These are phyloP conservation scores for Strix occidentalis DNA, from an alignment of 2,797 vertebrate genomes.

Conservation along the genomic window DNA sequence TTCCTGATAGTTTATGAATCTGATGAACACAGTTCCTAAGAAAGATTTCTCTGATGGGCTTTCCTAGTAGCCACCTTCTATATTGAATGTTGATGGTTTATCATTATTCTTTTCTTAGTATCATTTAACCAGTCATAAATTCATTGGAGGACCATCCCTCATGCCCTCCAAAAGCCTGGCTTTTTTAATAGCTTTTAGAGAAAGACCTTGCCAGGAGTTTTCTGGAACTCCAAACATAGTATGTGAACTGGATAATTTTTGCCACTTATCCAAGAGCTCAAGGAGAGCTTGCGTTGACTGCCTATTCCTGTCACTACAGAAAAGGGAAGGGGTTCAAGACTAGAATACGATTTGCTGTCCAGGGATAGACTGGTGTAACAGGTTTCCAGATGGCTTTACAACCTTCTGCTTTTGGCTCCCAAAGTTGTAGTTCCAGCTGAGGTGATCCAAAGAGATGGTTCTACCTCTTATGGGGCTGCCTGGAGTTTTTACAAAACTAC, in stretches of 20 bases:
- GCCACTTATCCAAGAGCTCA: neutral
- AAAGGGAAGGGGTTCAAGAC: neutral
- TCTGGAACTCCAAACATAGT: neutral
- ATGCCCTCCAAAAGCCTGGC: neutral
- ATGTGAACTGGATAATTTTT: neutral
- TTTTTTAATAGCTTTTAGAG: neutral
- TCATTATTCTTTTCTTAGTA: neutral
- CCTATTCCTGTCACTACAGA: neutral
- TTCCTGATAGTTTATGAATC: neutral
- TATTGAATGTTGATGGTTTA: neutral
- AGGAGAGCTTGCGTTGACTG: neutral
- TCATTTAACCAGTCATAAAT: neutral
- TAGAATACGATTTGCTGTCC: rapidly evolving
- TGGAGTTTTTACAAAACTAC: neutral
- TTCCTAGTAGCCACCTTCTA: neutral
- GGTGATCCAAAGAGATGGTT: neutral
- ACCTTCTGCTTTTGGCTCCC: neutral
- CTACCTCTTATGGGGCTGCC: neutral
- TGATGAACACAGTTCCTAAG: rapidly evolving
- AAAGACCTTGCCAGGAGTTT: neutral
- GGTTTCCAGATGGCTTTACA: neutral
- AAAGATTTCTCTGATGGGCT: neutral
- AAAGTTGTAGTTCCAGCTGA: neutral
- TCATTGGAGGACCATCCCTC: neutral
- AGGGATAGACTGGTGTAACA: neutral